A percentile compares a stretch with the other conserved stretches of the same genome.
These are phyloP conservation scores for Cydia amplana DNA, from an alignment of 1,140 invertebrate species.

Conservation along the genomic window DNA sequence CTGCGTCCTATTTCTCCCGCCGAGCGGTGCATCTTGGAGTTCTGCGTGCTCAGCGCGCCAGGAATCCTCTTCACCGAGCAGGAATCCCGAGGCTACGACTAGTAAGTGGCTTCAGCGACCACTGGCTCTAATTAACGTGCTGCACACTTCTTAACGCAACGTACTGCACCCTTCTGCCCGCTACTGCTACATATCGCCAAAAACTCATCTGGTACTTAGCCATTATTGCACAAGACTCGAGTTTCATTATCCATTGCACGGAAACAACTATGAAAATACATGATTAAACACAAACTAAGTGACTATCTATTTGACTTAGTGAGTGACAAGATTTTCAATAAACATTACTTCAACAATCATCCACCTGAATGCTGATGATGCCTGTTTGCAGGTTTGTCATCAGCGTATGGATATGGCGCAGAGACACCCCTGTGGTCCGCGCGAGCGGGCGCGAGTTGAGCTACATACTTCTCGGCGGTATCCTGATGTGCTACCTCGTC, in stretches of 20 bases:
- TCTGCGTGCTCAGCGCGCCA: not conserved
- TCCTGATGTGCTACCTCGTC: constrained; percentile 93
- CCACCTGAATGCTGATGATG: not conserved
- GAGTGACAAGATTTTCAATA: no score
- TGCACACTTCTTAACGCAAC: no score
- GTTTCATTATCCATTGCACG: not conserved
- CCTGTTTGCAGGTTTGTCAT: constrained; percentile 80
- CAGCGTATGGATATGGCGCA: constrained; percentile 86
- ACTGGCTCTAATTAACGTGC: no score
- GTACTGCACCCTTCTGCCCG: no score
- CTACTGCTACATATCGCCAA: not conserved
- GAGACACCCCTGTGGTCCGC: constrained; percentile 93
- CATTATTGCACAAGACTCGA: no score
- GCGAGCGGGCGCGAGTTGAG: constrained; percentile 94
- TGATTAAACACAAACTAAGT: no score
- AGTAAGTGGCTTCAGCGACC: no score
- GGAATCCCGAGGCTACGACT: no score
- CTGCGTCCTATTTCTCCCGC: no score
- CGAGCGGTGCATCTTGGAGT: not conserved
- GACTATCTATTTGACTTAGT: no score
- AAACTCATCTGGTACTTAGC: not conserved
- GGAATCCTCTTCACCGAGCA: not conserved
- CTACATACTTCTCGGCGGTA: constrained; percentile 92
- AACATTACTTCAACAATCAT: no score
- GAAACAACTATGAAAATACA: no score